Evolutionary conservation across 2,113 vertebrate genomes (phyloP).

Genomic region (Scomber scombrus): DNA sequence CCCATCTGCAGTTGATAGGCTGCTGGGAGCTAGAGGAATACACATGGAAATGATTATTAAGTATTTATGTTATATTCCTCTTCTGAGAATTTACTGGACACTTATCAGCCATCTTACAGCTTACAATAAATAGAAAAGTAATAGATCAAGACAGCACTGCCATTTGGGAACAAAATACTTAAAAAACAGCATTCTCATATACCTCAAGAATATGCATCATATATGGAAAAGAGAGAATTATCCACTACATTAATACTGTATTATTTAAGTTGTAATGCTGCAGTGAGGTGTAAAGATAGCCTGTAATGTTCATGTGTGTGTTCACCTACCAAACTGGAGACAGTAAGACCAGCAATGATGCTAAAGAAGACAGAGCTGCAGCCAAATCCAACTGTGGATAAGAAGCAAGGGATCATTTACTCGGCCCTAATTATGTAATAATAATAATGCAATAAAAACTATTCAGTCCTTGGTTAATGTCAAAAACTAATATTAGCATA

Average conservation of each 20-base stretch:
- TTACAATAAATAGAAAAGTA: not conserved
- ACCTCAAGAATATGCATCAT: not conserved
- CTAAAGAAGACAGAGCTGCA: slow-evolving; percentile 22
- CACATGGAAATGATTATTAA: not conserved
- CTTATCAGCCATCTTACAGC: not conserved
- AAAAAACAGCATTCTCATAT: not conserved
- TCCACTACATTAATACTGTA: not conserved
- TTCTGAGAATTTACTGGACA: not conserved
- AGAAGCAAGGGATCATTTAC: not conserved
- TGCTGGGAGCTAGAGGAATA: slow-evolving; percentile 68
- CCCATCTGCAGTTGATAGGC: slow-evolving; percentile 90
- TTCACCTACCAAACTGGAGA: slow-evolving; percentile 56
- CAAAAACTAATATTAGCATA: too few species aligned
- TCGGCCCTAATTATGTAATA: not conserved
- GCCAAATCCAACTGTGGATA: slow-evolving; percentile 42
- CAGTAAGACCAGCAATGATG: slow-evolving; percentile 29
- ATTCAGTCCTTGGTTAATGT: too few species aligned
- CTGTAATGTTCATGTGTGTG: not conserved
- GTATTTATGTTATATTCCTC: not conserved
- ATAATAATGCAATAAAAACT: too few species aligned
- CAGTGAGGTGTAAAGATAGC: not conserved
- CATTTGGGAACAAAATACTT: not conserved
- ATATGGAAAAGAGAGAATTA: not conserved
- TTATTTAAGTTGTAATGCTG: not conserved
- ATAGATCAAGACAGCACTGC: not conserved